These are phyloP conservation scores for Epirrhoe tristata DNA, from an alignment of 2,888 invertebrate genomes.

Conservation along the genomic window DNA sequence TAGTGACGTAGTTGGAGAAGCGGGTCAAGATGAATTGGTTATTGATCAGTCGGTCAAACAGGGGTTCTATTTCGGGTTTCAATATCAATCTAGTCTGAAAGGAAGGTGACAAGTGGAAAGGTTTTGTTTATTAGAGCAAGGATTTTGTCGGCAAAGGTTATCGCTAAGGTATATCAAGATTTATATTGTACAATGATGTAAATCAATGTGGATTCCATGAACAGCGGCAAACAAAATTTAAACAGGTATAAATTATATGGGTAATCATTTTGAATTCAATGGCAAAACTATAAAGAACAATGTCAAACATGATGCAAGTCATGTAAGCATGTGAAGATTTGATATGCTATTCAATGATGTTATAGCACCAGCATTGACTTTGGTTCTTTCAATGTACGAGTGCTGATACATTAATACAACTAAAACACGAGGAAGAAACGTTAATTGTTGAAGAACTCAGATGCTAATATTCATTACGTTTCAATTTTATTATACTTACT, in stretches of 20 bases:
- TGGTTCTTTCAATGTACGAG: constrained; percentile 11
- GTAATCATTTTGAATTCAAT: constrained; percentile 22
- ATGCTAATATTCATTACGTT: constrained; percentile 33
- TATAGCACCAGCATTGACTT: constrained; percentile 6
- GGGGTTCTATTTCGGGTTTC: constrained; percentile 48
- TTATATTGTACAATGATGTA: too few species aligned
- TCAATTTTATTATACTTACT: constrained; percentile 4
- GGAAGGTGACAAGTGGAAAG: constrained; percentile 12
- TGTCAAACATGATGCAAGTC: constrained; percentile 26
- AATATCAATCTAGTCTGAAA: constrained; percentile 48
- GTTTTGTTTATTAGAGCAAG: constrained; percentile 10
- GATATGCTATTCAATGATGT: constrained; percentile 11
- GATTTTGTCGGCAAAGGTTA: not conserved
- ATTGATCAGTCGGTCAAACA: constrained; percentile 42
- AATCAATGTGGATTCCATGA: not conserved
- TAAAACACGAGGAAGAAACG: constrained; percentile 29
- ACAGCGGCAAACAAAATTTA: not conserved
- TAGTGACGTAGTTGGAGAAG: constrained; percentile 28
- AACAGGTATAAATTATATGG: constrained; percentile 9
- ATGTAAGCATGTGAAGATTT: constrained; percentile 10
- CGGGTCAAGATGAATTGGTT: constrained; percentile 47
- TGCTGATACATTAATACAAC: constrained; percentile 27
- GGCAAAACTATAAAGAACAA: constrained; percentile 24
- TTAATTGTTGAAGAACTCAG: constrained; percentile 23
- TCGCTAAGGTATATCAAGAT: not conserved